Conservation (phyloP, 2,113 vertebrate genomes). For the Platysternon megacephalum region DNA sequence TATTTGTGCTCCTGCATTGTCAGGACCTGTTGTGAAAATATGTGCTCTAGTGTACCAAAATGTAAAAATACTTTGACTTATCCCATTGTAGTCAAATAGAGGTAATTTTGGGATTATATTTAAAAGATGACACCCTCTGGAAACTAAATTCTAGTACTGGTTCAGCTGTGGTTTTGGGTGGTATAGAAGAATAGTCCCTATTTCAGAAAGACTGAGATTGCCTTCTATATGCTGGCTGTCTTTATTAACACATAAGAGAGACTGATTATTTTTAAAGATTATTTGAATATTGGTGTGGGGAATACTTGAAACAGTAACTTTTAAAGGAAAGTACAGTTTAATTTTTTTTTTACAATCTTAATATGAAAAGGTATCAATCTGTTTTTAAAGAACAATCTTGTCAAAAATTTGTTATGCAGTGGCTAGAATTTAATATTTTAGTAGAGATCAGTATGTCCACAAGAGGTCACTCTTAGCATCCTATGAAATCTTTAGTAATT, state of each 20-base stretch:
- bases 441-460: neutral
- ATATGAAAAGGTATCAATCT: neutral
- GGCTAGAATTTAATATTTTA: neutral
- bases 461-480: constrained; percentile 28
- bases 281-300: neutral
- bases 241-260: neutral
- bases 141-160: neutral
- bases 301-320: neutral
- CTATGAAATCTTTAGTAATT: neutral
- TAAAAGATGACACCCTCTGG: neutral
- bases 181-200: neutral
- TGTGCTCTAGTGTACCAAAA: neutral
- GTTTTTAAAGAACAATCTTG: neutral
- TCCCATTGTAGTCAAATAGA: neutral
- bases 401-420: neutral
- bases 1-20: neutral
- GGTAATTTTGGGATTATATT: neutral
- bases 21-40: neutral
- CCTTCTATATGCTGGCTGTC: neutral
- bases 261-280: neutral
- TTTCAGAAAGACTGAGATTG: neutral
- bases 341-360: neutral
- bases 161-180: neutral
- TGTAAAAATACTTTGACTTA: accelerated
- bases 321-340: neutral